These are phyloP conservation scores for Noturus placidus DNA, from an alignment of 2,113 vertebrate genomes.

Conservation along the genomic window DNA sequence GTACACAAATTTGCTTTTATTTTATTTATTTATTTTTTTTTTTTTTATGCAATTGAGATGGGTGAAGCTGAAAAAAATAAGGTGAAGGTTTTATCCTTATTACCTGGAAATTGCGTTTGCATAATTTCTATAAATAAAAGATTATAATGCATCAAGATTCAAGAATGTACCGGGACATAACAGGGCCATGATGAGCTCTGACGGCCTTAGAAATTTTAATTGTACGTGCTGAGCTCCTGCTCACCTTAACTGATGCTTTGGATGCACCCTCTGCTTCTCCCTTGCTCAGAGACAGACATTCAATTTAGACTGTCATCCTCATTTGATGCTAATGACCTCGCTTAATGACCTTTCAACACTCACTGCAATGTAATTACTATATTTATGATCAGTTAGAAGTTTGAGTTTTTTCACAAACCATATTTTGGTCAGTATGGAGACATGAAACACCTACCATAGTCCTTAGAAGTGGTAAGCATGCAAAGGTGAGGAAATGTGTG, in stretches of 20 bases:
- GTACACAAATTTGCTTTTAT: not conserved
- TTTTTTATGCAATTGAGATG: not conserved
- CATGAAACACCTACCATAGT: not conserved
- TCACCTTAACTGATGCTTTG: not conserved
- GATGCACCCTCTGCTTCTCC: not conserved
- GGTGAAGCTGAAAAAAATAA: not conserved
- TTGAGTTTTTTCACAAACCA: not conserved
- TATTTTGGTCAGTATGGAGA: not conserved
- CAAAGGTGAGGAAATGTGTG: not conserved
- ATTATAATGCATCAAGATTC: not conserved
- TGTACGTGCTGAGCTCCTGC: not conserved
- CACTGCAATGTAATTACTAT: conserved; percentile 21
- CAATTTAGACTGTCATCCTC: conserved; percentile 11
- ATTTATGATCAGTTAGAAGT: conserved; percentile 12
- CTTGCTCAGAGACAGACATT: not conserved
- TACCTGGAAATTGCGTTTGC: not conserved
- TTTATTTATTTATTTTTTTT: too few species aligned
- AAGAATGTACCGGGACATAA: not conserved
- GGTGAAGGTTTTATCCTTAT: too few species aligned
- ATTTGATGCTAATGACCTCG: not conserved
- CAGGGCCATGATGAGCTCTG: not conserved
- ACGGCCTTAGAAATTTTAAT: not conserved
- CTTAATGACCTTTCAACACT: conserved; percentile 1
- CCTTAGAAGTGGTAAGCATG: not conserved
- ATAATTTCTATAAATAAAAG: not conserved